Evolutionary conservation across 2,797 vertebrate genomes (phyloP).

Genomic region (Chelon labrosus): DNA sequence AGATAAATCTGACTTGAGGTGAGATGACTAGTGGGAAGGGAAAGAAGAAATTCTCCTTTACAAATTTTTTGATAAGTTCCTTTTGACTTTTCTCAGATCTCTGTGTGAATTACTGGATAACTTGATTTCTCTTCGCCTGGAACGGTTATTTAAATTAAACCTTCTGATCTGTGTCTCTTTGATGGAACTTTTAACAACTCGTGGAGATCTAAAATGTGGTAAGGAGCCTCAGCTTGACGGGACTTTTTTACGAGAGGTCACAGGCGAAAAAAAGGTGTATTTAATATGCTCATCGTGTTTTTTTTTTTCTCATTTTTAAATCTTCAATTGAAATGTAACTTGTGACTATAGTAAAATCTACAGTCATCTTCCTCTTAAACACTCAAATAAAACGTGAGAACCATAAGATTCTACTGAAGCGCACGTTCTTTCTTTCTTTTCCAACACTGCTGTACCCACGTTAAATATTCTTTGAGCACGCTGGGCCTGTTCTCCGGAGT

Average conservation of each 20-base stretch:
- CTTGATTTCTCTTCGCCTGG: not conserved
- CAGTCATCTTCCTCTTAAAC: not conserved
- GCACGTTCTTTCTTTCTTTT: not conserved
- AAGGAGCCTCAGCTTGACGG: not conserved
- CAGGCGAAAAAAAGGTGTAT: not conserved
- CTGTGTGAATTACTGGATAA: not conserved
- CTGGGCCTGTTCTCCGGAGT: conserved; percentile 11
- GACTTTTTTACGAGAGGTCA: not conserved
- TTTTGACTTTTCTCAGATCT: not conserved
- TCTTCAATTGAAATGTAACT: not conserved
- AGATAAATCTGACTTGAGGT: not conserved
- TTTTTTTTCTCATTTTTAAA: not conserved
- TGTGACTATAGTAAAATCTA: not conserved
- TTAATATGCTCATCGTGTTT: not conserved
- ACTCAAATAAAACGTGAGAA: not conserved
- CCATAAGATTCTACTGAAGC: not conserved
- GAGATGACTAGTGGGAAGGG: not conserved
- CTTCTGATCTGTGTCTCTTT: not conserved
- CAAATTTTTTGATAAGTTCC: not conserved
- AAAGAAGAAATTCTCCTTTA: not conserved
- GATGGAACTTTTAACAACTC: not conserved
- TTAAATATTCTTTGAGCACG: conserved; percentile 15
- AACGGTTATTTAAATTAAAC: not conserved
- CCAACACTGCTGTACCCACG: not conserved
- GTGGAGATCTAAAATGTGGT: not conserved